These are phyloP conservation scores for Drosophila nigrodunni DNA, from an alignment of 1,140 invertebrate genomes.

Conservation along the genomic window DNA sequence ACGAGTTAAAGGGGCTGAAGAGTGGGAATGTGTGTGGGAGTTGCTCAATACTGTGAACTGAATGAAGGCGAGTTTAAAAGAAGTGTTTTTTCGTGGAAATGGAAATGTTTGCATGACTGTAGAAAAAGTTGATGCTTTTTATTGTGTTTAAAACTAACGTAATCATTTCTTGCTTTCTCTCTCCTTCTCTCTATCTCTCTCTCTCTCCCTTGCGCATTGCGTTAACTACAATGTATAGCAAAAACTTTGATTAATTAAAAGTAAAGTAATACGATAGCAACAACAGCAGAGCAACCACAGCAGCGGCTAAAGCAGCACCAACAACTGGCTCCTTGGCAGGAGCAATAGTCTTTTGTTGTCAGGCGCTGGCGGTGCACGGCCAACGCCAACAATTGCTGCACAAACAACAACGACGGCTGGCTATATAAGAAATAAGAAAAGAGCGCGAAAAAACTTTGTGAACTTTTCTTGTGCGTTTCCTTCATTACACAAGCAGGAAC, in stretches of 20 bases:
- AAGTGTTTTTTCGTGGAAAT: not conserved
- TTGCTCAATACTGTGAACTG: not conserved
- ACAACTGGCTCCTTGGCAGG: not conserved
- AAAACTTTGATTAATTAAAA: conserved; percentile 79
- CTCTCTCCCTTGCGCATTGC: conserved; percentile 18
- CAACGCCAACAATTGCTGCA: conserved; percentile 13
- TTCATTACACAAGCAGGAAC: not conserved
- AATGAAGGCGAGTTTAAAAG: too few relatives aligned
- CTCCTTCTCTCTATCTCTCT: conserved; percentile 15
- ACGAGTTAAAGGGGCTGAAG: too few relatives aligned
- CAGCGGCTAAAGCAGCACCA: conserved; percentile 15
- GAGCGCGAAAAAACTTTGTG: conserved; percentile 18
- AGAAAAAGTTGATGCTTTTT: conserved; percentile 46
- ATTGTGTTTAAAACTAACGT: conserved; percentile 67
- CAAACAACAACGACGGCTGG: conserved; percentile 5
- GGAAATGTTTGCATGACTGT: not conserved
- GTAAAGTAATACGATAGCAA: conserved; percentile 39
- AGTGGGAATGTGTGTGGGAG: not conserved
- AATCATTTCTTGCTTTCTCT: conserved; percentile 66
- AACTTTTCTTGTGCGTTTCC: conserved; percentile 23
- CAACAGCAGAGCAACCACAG: conserved; percentile 27
- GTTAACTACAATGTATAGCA: conserved; percentile 66
- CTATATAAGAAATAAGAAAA: not conserved
- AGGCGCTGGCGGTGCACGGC: conserved; percentile 3
- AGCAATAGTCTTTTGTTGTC: conserved; percentile 6